Evolutionary conservation across 2,888 invertebrate species (phyloP), one percentile per base, ranked within the genome.

Genomic region (Orgyia antiqua): DNA sequence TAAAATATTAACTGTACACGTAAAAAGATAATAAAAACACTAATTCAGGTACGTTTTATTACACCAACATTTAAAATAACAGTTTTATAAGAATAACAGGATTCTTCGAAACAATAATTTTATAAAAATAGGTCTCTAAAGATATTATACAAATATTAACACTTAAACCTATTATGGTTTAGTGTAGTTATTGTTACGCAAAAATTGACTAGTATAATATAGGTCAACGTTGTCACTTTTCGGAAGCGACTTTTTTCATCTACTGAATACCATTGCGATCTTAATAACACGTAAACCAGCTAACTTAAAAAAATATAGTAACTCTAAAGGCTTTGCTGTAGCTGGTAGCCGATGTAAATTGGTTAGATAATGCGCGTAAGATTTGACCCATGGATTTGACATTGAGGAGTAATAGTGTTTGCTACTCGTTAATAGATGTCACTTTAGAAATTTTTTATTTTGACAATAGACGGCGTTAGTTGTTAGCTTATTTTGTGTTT

Each of bases 191-290:
- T 10, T 41, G 17, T 39, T 39, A 38, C 37, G 30, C 25, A 47
- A 48, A 48, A 56, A 53, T 52, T 52, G 39, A 51, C 46, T 46
- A 45, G 27, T 33, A 34, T 42, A 47, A 63, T 61, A 42, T 62
- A 58, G 68, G 70, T 73, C 72, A 68, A 58, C 52, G 39, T 61
- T 62, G 61, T 70, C 68, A 72, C 68, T 66, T 67, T 65, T 70
- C 58, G 52, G 57, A 54, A 56, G 53, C 45, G 50, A 51, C n/a
- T 52, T 55, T 52, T 56, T 52, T 61, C 40, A 53, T 45, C 49
- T 52, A 33, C 45, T 58, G 64, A 67, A 68, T 58, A 63, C 63
- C 69, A 72, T 68, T 71, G 61, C 43, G 50, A 59, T 59, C 51
- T 58, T 55, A 59, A 50, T 49, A 57, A 47, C 45, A 39, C 40